Conservation (phyloP, 2,888 invertebrate species). For the Rosalia funebris region DNA sequence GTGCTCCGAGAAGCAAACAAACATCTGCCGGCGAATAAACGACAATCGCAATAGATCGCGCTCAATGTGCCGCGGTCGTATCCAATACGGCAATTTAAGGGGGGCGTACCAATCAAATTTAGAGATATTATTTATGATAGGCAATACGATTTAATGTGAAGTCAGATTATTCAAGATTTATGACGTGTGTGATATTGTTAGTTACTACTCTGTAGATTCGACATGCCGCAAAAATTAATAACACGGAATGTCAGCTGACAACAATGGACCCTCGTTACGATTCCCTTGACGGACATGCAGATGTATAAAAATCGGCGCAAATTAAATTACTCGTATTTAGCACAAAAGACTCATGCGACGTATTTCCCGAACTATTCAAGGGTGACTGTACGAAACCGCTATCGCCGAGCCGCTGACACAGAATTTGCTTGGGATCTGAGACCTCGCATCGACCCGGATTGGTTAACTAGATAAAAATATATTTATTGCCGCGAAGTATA, state of each 20-base stretch:
- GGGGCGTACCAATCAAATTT: conserved; percentile 40
- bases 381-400: background rate
- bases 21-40: conserved; percentile 45
- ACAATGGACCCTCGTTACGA: conserved; percentile 50
- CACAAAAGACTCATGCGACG: conserved; percentile 29
- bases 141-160: conserved; percentile 40
- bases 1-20: conserved; percentile 46
- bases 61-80: conserved; percentile 19
- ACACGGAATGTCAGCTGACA: conserved; percentile 50
- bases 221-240: conserved; percentile 55
- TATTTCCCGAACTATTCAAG: background rate
- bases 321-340: conserved; percentile 36
- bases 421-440: background rate
- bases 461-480: background rate
- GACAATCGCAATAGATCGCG: conserved; percentile 34
- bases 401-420: background rate
- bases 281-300: conserved; percentile 32
- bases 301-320: conserved; percentile 30
- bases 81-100: conserved; percentile 28
- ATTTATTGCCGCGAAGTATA: background rate
- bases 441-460: background rate
- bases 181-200: conserved; percentile 51
- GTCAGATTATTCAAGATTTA: conserved; percentile 51
- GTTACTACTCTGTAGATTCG: conserved; percentile 47
- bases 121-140: conserved; percentile 43